phyloP scores from a whole-genome alignment of 2,888 invertebrate genomes.

The Drosophila mimica region DNA sequence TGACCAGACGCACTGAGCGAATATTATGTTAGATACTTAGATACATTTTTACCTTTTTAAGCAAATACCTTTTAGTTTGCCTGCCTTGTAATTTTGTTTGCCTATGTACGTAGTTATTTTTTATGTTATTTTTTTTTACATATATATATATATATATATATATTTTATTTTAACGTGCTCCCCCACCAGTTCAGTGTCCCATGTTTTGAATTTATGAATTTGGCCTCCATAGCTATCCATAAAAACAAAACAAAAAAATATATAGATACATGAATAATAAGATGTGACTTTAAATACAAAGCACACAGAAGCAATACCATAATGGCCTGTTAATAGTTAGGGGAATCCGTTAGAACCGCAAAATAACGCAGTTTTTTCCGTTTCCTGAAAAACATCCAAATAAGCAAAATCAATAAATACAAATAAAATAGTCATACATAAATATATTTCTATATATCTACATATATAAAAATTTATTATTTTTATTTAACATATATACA shows the following conservation, averaged over 20 bases:
- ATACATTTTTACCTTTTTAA: neutral
- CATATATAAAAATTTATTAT: constrained; percentile 8
- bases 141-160: too few relatives aligned
- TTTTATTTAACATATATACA: neutral
- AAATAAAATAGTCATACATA: constrained; percentile 24
- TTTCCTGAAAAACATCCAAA: constrained; percentile 34
- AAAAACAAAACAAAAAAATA: constrained; percentile 18
- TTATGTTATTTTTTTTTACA: neutral
- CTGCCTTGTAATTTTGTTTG: neutral
- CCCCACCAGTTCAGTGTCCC: neutral
- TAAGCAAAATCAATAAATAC: constrained; percentile 28
- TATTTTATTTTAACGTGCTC: neutral
- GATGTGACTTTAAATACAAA: constrained; percentile 42
- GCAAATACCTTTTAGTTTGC: neutral
- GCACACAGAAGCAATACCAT: constrained; percentile 68
- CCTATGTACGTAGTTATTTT: neutral
- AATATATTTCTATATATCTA: neutral
- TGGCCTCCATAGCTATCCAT: constrained; percentile 40
- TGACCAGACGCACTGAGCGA: constrained; percentile 44
- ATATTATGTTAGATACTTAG: constrained; percentile 24
- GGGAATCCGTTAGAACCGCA: constrained; percentile 42
- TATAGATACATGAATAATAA: constrained; percentile 23
- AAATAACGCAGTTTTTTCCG: constrained; percentile 40
- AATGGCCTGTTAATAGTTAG: constrained; percentile 67
- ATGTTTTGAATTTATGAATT: constrained; percentile 8